Evolutionary conservation across 1,140 invertebrate genomes (phyloP), one percentile per base, ranked within the genome.

Genomic region (Drosophila paulistorum): DNA sequence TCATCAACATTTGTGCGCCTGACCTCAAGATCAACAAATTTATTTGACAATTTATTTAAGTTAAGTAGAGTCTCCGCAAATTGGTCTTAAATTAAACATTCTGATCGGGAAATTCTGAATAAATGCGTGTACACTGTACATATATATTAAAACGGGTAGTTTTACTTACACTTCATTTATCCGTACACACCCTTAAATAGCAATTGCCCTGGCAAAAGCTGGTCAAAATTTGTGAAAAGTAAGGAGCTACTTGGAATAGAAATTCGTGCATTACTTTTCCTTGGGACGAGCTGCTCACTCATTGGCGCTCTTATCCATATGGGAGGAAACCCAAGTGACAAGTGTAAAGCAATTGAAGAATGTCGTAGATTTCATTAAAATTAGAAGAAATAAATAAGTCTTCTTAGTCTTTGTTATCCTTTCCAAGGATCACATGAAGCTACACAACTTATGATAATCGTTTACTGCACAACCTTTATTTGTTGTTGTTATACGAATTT

Each of bases 41-140:
- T 51, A 23, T 51, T 51, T 51, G 17, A 51, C 45, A 51, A 51
- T 23, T 51, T 51, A 23, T 51, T 51, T 11, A 23, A 51, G 9
- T 23, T 51, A 10, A 51, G 10, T 39, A 11, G 35, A 17, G 14
- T 17, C 20, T 51, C 17, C 9, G 3, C 7, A 48, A 17, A 17
- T 48, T 9, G 45, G 14, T 17, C 45, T 48, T 17, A 20, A 48
- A 20, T 51, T 51, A 51, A 51, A 51, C 20, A 51, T 23, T 51
- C 11, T 51, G 10, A 51, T 51, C 45, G 17, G 9, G 20, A 2
- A 51, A 51, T 51, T 23, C 20, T 20, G 11, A 20, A 30, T 30
- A 30, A 39, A 13, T 13, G 13, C 11, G 37, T 11, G 37, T 4
- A 4, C 37, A 13, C 23, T 13, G 1, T 39, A 9, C 37, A 13